Conservation (phyloP, 2,888 invertebrate species). For the Trimorus sp. region DNA sequence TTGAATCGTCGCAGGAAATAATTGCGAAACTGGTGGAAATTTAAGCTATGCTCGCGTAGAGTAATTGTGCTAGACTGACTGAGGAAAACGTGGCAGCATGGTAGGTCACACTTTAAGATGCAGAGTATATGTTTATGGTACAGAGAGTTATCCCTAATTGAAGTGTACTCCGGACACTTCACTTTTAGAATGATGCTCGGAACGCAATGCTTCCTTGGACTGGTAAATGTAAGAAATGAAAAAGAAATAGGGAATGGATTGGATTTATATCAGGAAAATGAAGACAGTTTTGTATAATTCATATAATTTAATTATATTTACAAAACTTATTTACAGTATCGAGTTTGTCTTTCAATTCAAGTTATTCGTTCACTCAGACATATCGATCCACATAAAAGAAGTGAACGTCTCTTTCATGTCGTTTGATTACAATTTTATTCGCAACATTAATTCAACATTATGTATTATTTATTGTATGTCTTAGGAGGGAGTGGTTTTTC, state of each 20-base stretch:
- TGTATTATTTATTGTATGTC: constrained; percentile 39
- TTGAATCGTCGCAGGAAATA: background rate
- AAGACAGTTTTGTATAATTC: constrained; percentile 31
- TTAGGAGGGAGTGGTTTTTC: constrained; percentile 33
- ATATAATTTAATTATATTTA: constrained; percentile 60
- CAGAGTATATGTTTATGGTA: background rate
- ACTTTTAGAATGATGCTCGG: background rate
- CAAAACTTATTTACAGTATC: constrained; percentile 59
- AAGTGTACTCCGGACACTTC: background rate
- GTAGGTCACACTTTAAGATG: background rate
- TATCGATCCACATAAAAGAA: constrained; percentile 48
- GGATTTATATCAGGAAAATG: too few relatives aligned
- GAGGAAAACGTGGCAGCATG: background rate
- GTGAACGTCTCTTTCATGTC: constrained; percentile 45
- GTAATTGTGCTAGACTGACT: background rate
- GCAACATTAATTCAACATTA: constrained; percentile 56
- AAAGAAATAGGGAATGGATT: too few relatives aligned
- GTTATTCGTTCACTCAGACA: constrained; percentile 18
- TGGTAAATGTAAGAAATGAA: too few relatives aligned
- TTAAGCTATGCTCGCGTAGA: background rate
- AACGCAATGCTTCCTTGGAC: too few relatives aligned
- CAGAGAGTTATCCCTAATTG: constrained; percentile 2
- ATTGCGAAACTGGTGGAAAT: background rate
- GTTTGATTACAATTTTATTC: constrained; percentile 40
- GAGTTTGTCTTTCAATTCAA: constrained; percentile 21